phyloP scores from a whole-genome alignment of 2,113 vertebrate species.

The Hypocryptadius cinnamomeus region DNA sequence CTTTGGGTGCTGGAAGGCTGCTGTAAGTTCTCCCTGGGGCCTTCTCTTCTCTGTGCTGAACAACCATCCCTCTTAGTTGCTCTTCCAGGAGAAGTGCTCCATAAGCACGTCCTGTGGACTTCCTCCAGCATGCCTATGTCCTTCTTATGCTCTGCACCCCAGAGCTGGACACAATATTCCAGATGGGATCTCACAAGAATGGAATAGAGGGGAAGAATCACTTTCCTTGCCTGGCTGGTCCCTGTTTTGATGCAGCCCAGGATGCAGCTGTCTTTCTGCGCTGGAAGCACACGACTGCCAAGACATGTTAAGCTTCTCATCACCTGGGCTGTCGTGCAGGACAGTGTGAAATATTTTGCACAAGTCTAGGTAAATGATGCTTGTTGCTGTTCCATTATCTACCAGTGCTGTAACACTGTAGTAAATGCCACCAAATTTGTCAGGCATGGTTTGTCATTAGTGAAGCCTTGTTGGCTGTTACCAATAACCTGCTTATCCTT shows the following conservation, averaged over 20 bases:
- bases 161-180: background rate
- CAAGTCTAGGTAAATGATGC: background rate
- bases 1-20: background rate
- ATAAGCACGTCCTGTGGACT: background rate
- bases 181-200: background rate
- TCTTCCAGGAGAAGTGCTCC: background rate
- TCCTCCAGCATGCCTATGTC: background rate
- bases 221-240: background rate
- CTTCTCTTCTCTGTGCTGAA: background rate
- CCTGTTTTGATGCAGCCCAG: background rate
- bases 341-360: background rate
- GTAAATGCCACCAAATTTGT: background rate
- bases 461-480: background rate
- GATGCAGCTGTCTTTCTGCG: background rate
- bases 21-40: background rate
- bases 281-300: rapidly evolving
- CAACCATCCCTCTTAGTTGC: background rate
- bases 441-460: background rate
- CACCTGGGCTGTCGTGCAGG: background rate
- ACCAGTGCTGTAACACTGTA: too few species aligned
- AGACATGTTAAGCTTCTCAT: background rate
- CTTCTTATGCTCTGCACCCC: rapidly evolving
- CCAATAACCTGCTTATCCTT: background rate
- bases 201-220: background rate
- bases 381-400: background rate